Evolutionary conservation across 2,888 invertebrate species (phyloP).

Genomic region (Lobophora halterata): DNA sequence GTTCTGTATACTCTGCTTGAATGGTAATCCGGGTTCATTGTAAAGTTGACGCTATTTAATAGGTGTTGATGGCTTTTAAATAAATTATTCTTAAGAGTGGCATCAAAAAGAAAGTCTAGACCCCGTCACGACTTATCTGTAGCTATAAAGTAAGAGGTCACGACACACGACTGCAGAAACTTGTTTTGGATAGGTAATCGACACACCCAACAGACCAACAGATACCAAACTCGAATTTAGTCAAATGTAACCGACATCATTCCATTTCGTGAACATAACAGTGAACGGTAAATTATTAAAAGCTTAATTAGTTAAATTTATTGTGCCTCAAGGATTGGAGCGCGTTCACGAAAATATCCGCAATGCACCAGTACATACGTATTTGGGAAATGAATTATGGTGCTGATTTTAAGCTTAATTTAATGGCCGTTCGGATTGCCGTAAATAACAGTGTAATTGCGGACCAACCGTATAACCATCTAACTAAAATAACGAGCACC

Average conservation of each 20-base stretch:
- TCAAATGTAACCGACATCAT: slow-evolving; percentile 32
- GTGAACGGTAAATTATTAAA: slow-evolving; percentile 32
- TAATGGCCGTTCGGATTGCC: slow-evolving; percentile 22
- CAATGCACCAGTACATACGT: slow-evolving; percentile 18
- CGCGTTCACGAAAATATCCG: slow-evolving; percentile 27
- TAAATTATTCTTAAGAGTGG: too few relatives aligned
- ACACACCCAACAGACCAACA: slow-evolving; percentile 33
- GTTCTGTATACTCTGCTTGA: slow-evolving; percentile 26
- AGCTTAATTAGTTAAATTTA: slow-evolving; percentile 29
- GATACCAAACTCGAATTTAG: slow-evolving; percentile 37
- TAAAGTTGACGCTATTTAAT: slow-evolving; percentile 1
- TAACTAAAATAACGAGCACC: slow-evolving; percentile 18
- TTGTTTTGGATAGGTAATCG: slow-evolving; percentile 45
- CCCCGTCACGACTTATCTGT: slow-evolving; percentile 42
- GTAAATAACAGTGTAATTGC: slow-evolving; percentile 21
- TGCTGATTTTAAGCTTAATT: slow-evolving; percentile 17
- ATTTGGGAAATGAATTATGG: slow-evolving; percentile 19
- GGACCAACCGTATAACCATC: slow-evolving; percentile 16
- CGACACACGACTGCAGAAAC: slow-evolving; percentile 43
- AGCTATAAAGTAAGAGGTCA: slow-evolving; percentile 47
- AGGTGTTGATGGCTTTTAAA: slow-evolving; percentile 7
- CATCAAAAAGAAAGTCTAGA: slow-evolving; percentile 48
- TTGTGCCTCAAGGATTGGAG: slow-evolving; percentile 24
- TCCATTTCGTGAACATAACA: slow-evolving; percentile 23
- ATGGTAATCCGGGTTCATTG: slow-evolving; percentile 18